Conservation (phyloP, 2,113 vertebrate species). For the Gallinago jamesoni region DNA sequence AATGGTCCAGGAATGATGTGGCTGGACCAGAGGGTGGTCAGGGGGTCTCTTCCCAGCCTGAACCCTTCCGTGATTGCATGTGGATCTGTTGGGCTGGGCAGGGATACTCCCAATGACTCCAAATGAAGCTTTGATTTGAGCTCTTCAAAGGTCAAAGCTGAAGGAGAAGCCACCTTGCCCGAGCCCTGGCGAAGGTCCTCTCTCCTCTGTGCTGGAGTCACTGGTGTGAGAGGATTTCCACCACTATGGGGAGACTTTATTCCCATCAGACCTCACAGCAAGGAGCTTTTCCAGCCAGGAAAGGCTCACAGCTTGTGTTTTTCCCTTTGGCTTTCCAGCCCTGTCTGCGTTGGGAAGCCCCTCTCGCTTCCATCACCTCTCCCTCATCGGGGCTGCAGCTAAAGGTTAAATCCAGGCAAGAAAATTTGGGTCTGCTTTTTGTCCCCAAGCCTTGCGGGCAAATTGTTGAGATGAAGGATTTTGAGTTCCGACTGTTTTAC, state of each 20-base stretch:
- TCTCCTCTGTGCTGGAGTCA: not conserved
- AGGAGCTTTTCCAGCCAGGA: not conserved
- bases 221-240: not conserved
- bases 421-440: not conserved
- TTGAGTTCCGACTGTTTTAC: not conserved
- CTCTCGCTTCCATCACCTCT: not conserved
- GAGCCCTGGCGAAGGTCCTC: accelerated
- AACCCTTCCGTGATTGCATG: not conserved
- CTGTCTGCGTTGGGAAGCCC: accelerated
- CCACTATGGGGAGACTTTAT: not conserved
- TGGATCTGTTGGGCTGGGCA: not conserved
- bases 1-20: accelerated
- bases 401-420: not conserved
- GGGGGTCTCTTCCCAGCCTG: not conserved
- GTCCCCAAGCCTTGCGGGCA: not conserved
- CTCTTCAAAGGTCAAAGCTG: not conserved
- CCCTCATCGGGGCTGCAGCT: not conserved
- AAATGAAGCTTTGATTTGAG: not conserved
- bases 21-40: accelerated
- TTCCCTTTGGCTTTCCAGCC: not conserved
- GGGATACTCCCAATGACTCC: not conserved
- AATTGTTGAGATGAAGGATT: not conserved
- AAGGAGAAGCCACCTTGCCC: not conserved
- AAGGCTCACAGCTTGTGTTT: not conserved
- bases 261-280: not conserved